Evolutionary conservation across 2,888 invertebrate species (phyloP), one percentile per base, ranked within the genome.

Genomic region (Portevinia maculata): DNA sequence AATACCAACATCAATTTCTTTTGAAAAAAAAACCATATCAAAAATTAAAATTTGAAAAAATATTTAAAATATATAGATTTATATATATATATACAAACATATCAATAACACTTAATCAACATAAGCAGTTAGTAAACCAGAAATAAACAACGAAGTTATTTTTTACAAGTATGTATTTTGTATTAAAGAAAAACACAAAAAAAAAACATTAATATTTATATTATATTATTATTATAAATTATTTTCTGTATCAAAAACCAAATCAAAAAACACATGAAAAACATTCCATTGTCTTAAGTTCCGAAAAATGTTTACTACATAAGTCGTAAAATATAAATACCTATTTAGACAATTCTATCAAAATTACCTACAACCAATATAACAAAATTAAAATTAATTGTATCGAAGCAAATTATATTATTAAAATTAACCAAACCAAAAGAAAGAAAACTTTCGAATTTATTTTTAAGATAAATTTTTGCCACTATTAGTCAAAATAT

Each of bases 131-230:
- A 71, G 59, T 69, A 75, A 79, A 71, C 59, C 64, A 81, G 78
- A 83, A 79, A 73, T 70, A 84, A 79, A 84, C 84, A 84, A 84
- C 84, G 84, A 84, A 84, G 69, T 84, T 84, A 79, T 84, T 84
- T 84, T 84, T 79, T 78, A 83, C 83, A 60, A 79, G 28, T 67
- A 50, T 71, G 71, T 76, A 81, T 83, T 76, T 78, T 83, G 67
- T 83, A 83, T 75, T 37, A 46, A 62, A 67, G 37, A 37, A 39
- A 59, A 57, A 41, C 37, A 55, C 13, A 24, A 64, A 28, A 15
- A 71, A 15, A 60, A 11, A 70, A 30, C 52, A 52, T 30, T 81
- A 62, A 62, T 17, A 65, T 60, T 70, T 65, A 64, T 64, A 79
- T 75, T 62, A 55, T 62, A 52, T 37, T 39, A n/a, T n/a, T 24